These are phyloP conservation scores for Diuraphis noxia DNA, from an alignment of 1,140 invertebrate species.

Conservation along the genomic window DNA sequence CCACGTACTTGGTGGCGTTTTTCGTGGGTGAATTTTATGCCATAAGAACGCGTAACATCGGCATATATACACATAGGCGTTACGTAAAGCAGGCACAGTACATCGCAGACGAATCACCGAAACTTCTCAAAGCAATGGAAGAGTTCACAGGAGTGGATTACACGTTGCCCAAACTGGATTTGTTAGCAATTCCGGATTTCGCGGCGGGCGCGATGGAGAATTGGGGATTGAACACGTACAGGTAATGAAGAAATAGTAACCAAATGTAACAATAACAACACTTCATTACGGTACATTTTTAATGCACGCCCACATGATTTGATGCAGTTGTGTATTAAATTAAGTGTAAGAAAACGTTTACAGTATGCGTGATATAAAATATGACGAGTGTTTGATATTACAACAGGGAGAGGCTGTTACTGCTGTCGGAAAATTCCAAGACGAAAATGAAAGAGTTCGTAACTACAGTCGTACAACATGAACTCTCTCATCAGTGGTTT, in stretches of 20 bases:
- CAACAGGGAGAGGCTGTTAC: slow-evolving; percentile 21
- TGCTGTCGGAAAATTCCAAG: not conserved
- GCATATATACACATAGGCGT: not conserved
- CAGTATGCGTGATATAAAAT: not conserved
- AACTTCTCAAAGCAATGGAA: slow-evolving; percentile 58
- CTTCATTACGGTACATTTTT: too few species aligned
- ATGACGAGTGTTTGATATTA: not conserved
- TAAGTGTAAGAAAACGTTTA: not conserved
- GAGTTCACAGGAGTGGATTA: slow-evolving; percentile 56
- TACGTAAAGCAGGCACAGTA: slow-evolving; percentile 58
- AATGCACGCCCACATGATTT: not conserved
- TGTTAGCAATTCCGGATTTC: slow-evolving; percentile 77
- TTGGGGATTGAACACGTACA: slow-evolving; percentile 71
- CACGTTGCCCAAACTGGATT: slow-evolving; percentile 63
- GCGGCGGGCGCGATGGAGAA: slow-evolving; percentile 84
- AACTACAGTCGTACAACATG: slow-evolving; percentile 63
- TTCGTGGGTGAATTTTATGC: slow-evolving; percentile 69
- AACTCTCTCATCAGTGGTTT: slow-evolving; percentile 64
- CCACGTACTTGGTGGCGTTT: slow-evolving; percentile 76
- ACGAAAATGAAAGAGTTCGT: slow-evolving; percentile 57
- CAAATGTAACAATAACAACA: not conserved
- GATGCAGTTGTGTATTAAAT: not conserved
- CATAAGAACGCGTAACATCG: not conserved
- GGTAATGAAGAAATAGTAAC: slow-evolving; percentile 58
- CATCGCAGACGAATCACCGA: slow-evolving; percentile 61